Evolutionary conservation across 2,113 vertebrate genomes (phyloP), one percentile per base, ranked within the genome.

Genomic region (Tychaedon coryphoeus): DNA sequence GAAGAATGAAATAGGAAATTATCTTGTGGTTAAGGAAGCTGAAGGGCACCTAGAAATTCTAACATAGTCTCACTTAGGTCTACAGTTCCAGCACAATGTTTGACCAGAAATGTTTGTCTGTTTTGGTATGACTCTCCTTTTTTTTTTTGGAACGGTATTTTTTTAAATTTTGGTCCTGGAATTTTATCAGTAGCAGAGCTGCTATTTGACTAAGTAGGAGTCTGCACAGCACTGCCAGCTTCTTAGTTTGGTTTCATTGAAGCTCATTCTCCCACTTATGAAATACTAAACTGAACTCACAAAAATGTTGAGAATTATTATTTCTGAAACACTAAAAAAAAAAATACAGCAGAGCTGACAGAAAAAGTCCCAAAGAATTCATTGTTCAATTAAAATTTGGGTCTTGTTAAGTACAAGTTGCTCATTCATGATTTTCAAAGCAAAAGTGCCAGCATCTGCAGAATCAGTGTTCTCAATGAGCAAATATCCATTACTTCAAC

Each of bases 381-480:
- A 45, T 83, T 79, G 58, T 83, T 94, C 82, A 88, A 90, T 95
- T 95, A 96, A 90, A 93, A 66, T 86, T 70, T 90, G 78, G 3
- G 3, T 73, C 82, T 96, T 0, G 0, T 90, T 83, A 93, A 79
- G 33, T 73, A 70, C 0, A 0, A 86, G 45, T 77, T 92, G 67
- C 72, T 90, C 94, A 83, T 94, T 93, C 92, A 83, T 50, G 50
- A 83, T 95, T 93, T 95, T 86, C 34, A 76, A 75, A 89, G 43
- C 10, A 65, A 47, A 95, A 95, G 29, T 92, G 86, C 54, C 86
- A 88, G 33, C 6, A 86, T 88, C 51, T 83, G 86, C 88, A 90
- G 71, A 93, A 96, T 88, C 67, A 47, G 18, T 70, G 58, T 51
- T 83, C 47, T 93, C 84, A 64, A 18, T 72, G 66, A 93, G 43